phyloP scores from a whole-genome alignment of 1,140 invertebrate genomes.

The Sarcophaga bullata region DNA sequence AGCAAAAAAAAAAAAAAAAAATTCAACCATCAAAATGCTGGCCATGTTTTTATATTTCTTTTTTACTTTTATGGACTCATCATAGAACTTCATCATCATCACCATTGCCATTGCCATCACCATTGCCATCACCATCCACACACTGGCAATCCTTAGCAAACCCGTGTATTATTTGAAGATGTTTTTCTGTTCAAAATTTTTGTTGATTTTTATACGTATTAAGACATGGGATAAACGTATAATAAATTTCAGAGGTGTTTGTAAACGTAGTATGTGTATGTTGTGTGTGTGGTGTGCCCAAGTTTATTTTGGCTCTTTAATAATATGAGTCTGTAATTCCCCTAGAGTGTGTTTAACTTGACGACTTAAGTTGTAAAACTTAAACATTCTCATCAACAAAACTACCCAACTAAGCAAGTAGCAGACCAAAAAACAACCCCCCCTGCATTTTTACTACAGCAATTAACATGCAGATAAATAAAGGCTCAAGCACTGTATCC shows the following conservation, averaged over 20 bases:
- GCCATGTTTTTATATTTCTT: background rate
- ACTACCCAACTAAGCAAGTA: background rate
- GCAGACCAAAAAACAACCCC: background rate
- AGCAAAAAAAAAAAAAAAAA: background rate
- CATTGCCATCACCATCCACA: background rate
- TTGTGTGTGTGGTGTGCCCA: background rate
- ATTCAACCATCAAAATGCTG: background rate
- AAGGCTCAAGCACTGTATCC: no score
- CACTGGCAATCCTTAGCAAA: background rate
- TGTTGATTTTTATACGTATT: background rate
- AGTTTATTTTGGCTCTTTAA: constrained; percentile 7
- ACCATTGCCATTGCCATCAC: no score
- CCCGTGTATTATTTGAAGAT: background rate
- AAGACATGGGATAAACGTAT: background rate
- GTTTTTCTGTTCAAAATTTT: background rate
- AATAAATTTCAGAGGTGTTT: constrained; percentile 1
- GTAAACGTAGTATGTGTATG: background rate
- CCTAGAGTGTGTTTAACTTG: constrained; percentile 66
- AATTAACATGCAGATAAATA: no score
- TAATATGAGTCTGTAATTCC: constrained; percentile 64
- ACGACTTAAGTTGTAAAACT: constrained; percentile 66
- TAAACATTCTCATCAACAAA: constrained; percentile 59
- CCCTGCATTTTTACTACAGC: background rate
- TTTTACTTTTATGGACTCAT: background rate
- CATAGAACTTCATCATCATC: background rate